These are phyloP conservation scores for Engystomops pustulosus DNA, from an alignment of 2,113 vertebrate genomes.

Conservation along the genomic window DNA sequence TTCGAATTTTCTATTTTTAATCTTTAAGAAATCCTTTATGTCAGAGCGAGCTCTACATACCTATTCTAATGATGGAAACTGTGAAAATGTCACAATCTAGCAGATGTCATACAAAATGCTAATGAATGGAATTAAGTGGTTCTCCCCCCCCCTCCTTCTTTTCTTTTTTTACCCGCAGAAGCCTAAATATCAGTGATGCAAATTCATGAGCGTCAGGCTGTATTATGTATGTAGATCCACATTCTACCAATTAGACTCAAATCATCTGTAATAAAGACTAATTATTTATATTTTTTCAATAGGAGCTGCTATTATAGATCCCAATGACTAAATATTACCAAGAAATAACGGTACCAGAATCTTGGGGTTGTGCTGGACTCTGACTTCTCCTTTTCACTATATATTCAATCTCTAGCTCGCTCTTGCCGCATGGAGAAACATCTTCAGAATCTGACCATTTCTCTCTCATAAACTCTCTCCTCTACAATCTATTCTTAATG, in stretches of 20 bases:
- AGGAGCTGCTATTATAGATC: neutral
- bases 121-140: constrained; percentile 45
- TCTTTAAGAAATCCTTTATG: constrained; percentile 49
- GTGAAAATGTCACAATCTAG: constrained; percentile 54
- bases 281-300: neutral
- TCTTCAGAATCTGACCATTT: too few relatives aligned
- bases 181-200: neutral
- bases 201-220: neutral
- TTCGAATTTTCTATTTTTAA: constrained; percentile 56
- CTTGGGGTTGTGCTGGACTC: too few relatives aligned
- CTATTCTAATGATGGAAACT: constrained; percentile 58
- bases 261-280: neutral
- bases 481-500: too few relatives aligned
- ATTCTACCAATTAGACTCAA: neutral
- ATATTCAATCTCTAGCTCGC: too few relatives aligned
- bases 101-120: constrained; percentile 54
- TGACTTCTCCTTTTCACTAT: too few relatives aligned
- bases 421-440: too few relatives aligned
- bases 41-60: constrained; percentile 37
- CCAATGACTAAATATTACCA: neutral
- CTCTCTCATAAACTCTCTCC: too few relatives aligned
- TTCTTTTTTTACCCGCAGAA: neutral
- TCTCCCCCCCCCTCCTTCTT: neutral
- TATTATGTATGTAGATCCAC: neutral
- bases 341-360: too few relatives aligned